Base-by-base conservation (phyloP, 2,113 vertebrate genomes). In the Ageneiosus marmoratus region DNA sequence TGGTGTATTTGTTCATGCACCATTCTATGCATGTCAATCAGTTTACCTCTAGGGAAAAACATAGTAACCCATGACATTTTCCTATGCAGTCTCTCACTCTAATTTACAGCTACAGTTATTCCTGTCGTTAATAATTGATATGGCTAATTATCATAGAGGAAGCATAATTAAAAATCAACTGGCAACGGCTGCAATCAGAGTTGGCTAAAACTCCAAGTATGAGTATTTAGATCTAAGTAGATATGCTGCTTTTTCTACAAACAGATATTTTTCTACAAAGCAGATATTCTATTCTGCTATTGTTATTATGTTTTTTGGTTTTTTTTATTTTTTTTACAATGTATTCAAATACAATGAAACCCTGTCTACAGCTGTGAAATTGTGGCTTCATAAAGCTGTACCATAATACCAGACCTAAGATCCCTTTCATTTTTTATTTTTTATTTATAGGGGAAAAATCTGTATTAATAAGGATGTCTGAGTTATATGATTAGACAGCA, bases 381-480 rank as follows among this genome's bases (percentile, higher is more conserved):
- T 22, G 37, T 62, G 51, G 37, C 15, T 56, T 78, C 78, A 79
- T 37, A 75, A 60, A 84, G 79, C 69, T 78, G 88, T 69, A 90
- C 89, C 80, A 91, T 88, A 84, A 84, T 86, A 83, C 77, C 67
- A 72, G 85, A 86, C 89, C 86, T 89, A 86, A 93, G 88, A 87
- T 90, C 89, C 11, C 4, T 12, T 29, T 60, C 11, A 24, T 88
- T 29, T 90, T 90, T 90, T 86, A 84, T 91, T 89, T 84, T 89
- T 88, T 94, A 91, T 93, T 93, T 90, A 93, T 92, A 88, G 90
- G 88, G 87, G 78, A 73, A 76, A 87, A 87, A 86, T 29, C 13
- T 37, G 50, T 70, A 77, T 86, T 88, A 82, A 80, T 82, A 67
- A 82, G 75, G 29, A 79, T 24, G 73, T 69, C 55, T 78, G 60